These are phyloP conservation scores for Fragum sueziense DNA, from an alignment of 2,888 invertebrate species.

Conservation along the genomic window DNA sequence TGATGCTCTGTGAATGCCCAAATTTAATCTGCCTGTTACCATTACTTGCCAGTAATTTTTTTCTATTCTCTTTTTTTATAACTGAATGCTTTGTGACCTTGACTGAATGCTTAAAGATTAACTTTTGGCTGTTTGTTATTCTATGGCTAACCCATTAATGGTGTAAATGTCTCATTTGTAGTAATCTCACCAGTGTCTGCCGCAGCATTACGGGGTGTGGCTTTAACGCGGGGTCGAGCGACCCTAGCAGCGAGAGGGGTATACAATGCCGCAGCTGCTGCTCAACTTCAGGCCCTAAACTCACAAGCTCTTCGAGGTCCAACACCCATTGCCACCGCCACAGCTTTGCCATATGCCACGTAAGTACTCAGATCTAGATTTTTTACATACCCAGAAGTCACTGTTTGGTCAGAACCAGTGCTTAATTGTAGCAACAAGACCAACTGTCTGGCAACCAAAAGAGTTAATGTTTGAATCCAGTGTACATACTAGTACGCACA, in stretches of 20 bases:
- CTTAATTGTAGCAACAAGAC: no score
- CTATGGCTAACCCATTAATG: neutral
- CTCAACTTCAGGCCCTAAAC: constrained; percentile 77
- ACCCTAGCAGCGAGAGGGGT: constrained; percentile 86
- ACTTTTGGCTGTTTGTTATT: neutral
- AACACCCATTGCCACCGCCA: constrained; percentile 87
- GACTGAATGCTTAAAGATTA: constrained; percentile 8
- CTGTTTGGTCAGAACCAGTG: neutral
- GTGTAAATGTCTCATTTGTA: constrained; percentile 43
- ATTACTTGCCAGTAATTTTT: constrained; percentile 43
- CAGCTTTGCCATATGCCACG: constrained; percentile 92
- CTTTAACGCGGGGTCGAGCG: constrained; percentile 90
- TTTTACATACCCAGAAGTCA: neutral
- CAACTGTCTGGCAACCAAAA: no score
- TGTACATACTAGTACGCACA: no score
- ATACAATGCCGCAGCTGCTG: constrained; percentile 88
- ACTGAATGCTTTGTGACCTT: constrained; percentile 37
- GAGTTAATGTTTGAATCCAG: no score
- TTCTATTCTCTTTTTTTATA: constrained; percentile 36
- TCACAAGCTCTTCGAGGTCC: constrained; percentile 85
- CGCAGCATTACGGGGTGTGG: constrained; percentile 92
- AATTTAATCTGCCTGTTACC: constrained; percentile 56
- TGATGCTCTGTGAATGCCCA: no score
- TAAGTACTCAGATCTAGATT: constrained; percentile 86
- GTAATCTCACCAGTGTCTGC: constrained; percentile 83